Evolutionary conservation across 2,888 invertebrate species (phyloP).

Genomic region (Melanchra persicariae): DNA sequence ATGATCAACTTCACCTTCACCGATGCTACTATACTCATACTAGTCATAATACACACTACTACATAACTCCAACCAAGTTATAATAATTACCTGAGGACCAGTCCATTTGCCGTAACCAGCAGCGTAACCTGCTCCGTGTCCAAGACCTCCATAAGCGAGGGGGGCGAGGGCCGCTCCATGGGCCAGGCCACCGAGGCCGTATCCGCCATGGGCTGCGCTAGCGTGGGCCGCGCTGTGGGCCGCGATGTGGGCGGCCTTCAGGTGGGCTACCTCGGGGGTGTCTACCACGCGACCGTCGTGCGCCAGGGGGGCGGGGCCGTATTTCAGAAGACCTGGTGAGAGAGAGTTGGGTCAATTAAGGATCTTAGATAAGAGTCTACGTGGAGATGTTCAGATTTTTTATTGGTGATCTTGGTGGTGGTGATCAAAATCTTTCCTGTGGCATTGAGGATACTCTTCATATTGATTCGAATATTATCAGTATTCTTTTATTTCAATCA

Average conservation of each 20-base stretch:
- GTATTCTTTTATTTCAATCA: neutral
- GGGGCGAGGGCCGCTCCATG: conserved; percentile 73
- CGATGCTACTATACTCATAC: too few relatives aligned
- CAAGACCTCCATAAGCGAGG: conserved; percentile 72
- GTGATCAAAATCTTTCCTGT: too few relatives aligned
- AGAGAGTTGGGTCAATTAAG: neutral
- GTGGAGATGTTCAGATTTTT: neutral
- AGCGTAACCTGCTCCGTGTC: conserved; percentile 75
- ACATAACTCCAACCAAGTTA: neutral
- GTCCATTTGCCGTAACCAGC: conserved; percentile 88
- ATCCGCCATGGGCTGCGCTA: conserved; percentile 73
- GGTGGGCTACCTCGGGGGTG: conserved; percentile 90
- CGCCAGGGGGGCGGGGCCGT: conserved; percentile 88
- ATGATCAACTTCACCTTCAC: neutral
- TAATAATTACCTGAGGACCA: conserved; percentile 79
- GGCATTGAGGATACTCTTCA: neutral
- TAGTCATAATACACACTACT: too few relatives aligned
- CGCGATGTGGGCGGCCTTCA: conserved; percentile 90
- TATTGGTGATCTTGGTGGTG: neutral
- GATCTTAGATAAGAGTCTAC: neutral
- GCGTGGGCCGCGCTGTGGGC: conserved; percentile 86
- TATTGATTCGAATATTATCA: neutral
- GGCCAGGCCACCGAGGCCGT: conserved; percentile 69
- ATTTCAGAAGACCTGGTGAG: conserved; percentile 86
- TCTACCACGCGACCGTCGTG: conserved; percentile 89